These are phyloP conservation scores for Dendrolimus kikuchii DNA, from an alignment of 1,140 invertebrate species.

Conservation along the genomic window DNA sequence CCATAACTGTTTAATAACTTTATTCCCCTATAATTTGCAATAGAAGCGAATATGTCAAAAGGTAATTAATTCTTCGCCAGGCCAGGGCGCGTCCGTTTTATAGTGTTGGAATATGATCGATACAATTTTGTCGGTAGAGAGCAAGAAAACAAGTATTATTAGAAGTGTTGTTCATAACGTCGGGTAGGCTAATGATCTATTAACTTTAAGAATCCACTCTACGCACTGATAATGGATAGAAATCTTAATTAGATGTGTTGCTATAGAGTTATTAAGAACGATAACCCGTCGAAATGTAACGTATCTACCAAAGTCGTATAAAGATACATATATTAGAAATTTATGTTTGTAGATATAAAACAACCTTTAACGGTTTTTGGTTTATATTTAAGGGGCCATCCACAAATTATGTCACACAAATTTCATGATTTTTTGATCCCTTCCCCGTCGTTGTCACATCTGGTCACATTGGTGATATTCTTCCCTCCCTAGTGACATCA, in stretches of 20 bases:
- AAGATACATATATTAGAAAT: too few species aligned
- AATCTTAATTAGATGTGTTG: too few species aligned
- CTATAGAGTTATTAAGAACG: too few species aligned
- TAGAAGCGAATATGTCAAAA: slow-evolving; percentile 64
- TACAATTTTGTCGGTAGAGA: slow-evolving; percentile 12
- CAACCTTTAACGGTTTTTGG: not conserved
- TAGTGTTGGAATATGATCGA: slow-evolving; percentile 30
- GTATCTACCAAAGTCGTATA: too few species aligned
- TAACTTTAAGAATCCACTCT: not conserved
- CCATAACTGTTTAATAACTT: slow-evolving; percentile 17
- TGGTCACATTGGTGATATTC: too few species aligned
- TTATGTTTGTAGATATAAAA: too few species aligned
- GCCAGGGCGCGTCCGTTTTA: slow-evolving; percentile 35
- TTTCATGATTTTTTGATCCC: too few species aligned
- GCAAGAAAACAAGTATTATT: not conserved
- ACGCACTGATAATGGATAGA: too few species aligned
- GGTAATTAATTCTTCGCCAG: slow-evolving; percentile 52
- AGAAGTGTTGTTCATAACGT: not conserved
- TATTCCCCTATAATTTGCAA: slow-evolving; percentile 52
- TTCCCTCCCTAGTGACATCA: too few species aligned
- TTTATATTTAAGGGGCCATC: not conserved
- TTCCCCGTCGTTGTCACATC: too few species aligned
- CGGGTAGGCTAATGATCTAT: not conserved
- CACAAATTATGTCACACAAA: too few species aligned
- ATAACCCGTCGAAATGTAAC: too few species aligned